phyloP scores from a whole-genome alignment of 2,888 invertebrate species.

The Creontiades dilutus region DNA sequence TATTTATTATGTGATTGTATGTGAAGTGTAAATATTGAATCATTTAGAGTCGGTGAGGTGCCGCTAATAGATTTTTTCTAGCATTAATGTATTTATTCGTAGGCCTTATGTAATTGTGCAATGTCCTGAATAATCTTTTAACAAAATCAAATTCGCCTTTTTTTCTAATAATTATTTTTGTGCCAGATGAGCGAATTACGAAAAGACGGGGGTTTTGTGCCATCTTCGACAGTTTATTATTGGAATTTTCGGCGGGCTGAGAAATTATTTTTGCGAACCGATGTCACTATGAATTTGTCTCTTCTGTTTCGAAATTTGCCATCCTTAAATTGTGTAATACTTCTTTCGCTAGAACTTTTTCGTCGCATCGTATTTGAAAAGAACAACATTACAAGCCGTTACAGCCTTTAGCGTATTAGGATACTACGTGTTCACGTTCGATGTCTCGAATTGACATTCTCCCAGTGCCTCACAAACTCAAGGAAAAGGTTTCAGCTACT shows the following conservation, averaged over 20 bases:
- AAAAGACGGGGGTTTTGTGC: background rate
- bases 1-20: constrained; percentile 57
- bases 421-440: too few relatives aligned
- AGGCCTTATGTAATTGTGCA: constrained; percentile 50
- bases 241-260: background rate
- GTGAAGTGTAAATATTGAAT: constrained; percentile 57
- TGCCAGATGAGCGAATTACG: background rate
- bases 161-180: constrained; percentile 8
- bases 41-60: constrained; percentile 38
- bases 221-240: background rate
- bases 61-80: constrained; percentile 53
- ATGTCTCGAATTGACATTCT: background rate
- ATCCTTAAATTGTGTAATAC: background rate
- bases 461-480: background rate
- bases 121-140: constrained; percentile 57
- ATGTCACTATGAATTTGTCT: too few relatives aligned
- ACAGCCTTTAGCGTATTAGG: too few relatives aligned
- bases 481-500: background rate
- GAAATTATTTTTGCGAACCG: background rate
- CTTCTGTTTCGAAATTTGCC: too few relatives aligned
- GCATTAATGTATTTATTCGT: constrained; percentile 44
- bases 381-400: background rate
- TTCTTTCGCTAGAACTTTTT: background rate
- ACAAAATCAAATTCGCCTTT: constrained; percentile 20
- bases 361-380: background rate